phyloP scores from a whole-genome alignment of 2,888 invertebrate species.

The Hermaeophaga mercurialis region DNA sequence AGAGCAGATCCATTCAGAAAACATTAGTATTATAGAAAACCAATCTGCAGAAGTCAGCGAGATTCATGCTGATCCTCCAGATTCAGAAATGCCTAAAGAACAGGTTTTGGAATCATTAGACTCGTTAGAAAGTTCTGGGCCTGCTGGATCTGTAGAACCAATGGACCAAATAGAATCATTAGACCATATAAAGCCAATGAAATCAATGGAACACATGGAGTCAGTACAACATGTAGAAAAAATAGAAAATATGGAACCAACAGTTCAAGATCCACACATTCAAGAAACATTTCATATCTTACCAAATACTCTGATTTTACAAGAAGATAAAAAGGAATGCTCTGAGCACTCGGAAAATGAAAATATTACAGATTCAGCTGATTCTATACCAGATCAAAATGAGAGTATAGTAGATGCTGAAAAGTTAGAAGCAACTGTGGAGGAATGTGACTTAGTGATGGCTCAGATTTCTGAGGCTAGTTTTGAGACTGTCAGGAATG shows the following conservation, averaged over 20 bases:
- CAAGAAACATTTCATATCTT: constrained; percentile 48
- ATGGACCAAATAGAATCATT: neutral
- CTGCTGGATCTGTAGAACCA: constrained; percentile 13
- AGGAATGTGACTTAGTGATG: constrained; percentile 56
- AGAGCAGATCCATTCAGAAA: constrained; percentile 27
- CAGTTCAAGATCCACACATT: constrained; percentile 1
- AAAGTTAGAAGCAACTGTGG: constrained; percentile 55
- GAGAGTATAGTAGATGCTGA: constrained; percentile 47
- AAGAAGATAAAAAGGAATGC: constrained; percentile 46
- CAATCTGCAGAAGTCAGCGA: constrained; percentile 21
- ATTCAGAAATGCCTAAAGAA: constrained; percentile 13
- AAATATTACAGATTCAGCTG: constrained; percentile 30
- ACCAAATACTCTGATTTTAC: constrained; percentile 55
- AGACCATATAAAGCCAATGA: constrained; percentile 10
- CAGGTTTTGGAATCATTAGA: neutral
- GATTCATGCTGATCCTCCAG: constrained; percentile 8
- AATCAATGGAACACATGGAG: constrained; percentile 7
- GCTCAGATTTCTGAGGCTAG: constrained; percentile 25
- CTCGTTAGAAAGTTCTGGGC: constrained; percentile 2
- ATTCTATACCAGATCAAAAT: neutral
- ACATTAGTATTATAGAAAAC: constrained; percentile 17
- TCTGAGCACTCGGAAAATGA: constrained; percentile 50
- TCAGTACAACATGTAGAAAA: neutral
- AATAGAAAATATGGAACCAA: neutral
- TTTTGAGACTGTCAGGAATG: constrained; percentile 29